Conservation (phyloP, 2,888 invertebrate species). For the Torymus tubicola region DNA sequence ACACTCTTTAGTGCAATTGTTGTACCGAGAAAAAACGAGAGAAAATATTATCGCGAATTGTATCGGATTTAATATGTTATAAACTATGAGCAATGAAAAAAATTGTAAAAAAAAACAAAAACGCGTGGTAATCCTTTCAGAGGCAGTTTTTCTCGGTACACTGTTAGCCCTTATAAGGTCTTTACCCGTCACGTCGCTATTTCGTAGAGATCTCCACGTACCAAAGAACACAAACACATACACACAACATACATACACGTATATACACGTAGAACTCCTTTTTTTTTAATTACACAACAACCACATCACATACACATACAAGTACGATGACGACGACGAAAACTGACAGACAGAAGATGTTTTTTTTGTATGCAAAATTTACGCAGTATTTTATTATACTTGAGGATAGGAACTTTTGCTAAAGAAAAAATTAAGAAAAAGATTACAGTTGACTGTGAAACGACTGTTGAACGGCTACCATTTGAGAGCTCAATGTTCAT, state of each 20-base stretch:
- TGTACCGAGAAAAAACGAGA: slow-evolving; percentile 11
- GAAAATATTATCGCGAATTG: slow-evolving; percentile 6
- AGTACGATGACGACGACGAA: slow-evolving; percentile 52
- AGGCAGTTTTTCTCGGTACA: slow-evolving; percentile 30
- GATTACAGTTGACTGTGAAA: neutral
- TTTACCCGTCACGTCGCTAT: slow-evolving; percentile 53
- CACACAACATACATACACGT: slow-evolving; percentile 38
- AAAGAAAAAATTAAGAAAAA: neutral
- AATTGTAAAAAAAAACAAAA: neutral
- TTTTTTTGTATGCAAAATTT: slow-evolving; percentile 29
- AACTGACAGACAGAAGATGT: slow-evolving; percentile 11
- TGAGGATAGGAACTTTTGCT: neutral
- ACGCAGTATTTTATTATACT: slow-evolving; percentile 28
- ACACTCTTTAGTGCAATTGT: slow-evolving; percentile 41
- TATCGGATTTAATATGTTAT: neutral
- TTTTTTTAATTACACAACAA: slow-evolving; percentile 22
- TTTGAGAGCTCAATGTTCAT: too few relatives aligned
- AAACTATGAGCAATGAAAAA: neutral
- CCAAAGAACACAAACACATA: slow-evolving; percentile 66
- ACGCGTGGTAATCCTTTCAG: slow-evolving; percentile 26
- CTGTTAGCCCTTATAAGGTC: slow-evolving; percentile 43
- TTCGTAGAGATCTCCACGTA: slow-evolving; percentile 71
- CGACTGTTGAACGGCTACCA: too few relatives aligned
- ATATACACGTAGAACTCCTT: slow-evolving; percentile 30
- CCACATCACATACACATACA: neutral